phyloP scores from a whole-genome alignment of 2,113 vertebrate genomes.

The Cygnus atratus region DNA sequence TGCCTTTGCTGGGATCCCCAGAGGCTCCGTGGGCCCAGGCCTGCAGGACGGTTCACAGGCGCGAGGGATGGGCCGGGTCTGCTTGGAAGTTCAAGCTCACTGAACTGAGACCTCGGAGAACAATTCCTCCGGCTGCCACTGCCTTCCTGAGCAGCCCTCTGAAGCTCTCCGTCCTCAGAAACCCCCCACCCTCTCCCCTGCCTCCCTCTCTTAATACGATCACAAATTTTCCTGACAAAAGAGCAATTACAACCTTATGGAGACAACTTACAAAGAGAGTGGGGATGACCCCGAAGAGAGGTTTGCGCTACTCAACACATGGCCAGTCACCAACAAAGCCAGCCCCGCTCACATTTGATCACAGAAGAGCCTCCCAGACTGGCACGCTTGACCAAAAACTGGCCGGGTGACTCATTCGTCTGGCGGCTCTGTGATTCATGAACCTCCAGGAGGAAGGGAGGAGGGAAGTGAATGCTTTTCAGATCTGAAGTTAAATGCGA shows the following conservation, averaged over 20 bases:
- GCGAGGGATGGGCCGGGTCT: accelerated
- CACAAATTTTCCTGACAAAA: conserved; percentile 59
- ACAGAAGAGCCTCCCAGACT: conserved; percentile 53
- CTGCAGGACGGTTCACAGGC: not conserved
- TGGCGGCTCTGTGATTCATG: conserved; percentile 69
- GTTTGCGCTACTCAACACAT: conserved; percentile 48
- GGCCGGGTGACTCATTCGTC: conserved; percentile 61
- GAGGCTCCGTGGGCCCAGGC: not conserved
- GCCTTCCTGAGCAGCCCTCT: not conserved
- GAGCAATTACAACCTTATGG: conserved; percentile 51
- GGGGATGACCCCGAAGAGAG: conserved; percentile 27
- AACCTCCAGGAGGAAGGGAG: conserved; percentile 68
- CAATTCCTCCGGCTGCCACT: not conserved
- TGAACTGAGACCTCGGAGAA: conserved; percentile 56
- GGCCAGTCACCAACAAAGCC: conserved; percentile 64
- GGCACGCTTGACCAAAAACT: conserved; percentile 65
- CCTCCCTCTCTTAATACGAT: not conserved
- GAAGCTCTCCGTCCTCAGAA: conserved; percentile 25
- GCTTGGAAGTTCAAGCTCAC: conserved; percentile 64
- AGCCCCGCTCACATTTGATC: conserved; percentile 23
- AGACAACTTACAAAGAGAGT: conserved; percentile 45
- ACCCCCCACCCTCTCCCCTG: not conserved
- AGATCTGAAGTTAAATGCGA: conserved; percentile 44
- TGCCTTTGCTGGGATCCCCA: not conserved
- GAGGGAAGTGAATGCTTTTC: conserved; percentile 50